A percentile compares a stretch with the other conserved stretches of the same genome.
phyloP scores from a whole-genome alignment of 2,113 vertebrate genomes.

The Strix aluco region DNA sequence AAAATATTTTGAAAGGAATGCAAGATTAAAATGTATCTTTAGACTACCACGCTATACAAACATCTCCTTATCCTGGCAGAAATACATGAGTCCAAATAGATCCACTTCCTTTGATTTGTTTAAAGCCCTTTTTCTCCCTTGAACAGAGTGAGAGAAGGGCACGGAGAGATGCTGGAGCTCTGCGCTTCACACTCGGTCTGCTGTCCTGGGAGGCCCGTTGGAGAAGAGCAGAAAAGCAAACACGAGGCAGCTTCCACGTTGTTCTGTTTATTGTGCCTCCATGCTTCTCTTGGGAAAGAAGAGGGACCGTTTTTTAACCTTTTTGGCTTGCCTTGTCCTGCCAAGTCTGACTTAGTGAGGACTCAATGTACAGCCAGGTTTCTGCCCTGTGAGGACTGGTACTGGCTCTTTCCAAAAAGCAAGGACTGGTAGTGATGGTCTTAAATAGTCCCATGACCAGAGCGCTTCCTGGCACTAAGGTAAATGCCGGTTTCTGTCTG shows the following conservation, averaged over 20 bases:
- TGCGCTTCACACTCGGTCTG: neutral
- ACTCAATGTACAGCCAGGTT: neutral
- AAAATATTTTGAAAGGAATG: neutral
- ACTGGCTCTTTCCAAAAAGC: neutral
- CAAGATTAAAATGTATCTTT: neutral
- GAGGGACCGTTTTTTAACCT: neutral
- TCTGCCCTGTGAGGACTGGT: neutral
- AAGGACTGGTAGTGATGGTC: neutral
- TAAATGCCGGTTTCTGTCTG: neutral
- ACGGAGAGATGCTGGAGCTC: neutral
- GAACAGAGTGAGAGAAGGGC: fast-evolving
- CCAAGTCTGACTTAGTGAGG: neutral
- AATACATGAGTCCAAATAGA: neutral
- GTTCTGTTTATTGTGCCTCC: neutral
- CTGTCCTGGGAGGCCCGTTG: neutral
- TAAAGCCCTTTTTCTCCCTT: neutral
- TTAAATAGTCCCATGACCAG: neutral
- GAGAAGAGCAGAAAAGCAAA: neutral
- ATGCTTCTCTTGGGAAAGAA: neutral
- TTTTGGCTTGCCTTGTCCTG: neutral
- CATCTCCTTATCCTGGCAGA: neutral
- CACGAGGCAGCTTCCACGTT: fast-evolving
- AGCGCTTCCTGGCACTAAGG: neutral
- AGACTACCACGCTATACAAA: neutral
- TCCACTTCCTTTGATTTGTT: neutral